phyloP scores from a whole-genome alignment of 2,888 invertebrate genomes.

The Amphiduros pacificus region DNA sequence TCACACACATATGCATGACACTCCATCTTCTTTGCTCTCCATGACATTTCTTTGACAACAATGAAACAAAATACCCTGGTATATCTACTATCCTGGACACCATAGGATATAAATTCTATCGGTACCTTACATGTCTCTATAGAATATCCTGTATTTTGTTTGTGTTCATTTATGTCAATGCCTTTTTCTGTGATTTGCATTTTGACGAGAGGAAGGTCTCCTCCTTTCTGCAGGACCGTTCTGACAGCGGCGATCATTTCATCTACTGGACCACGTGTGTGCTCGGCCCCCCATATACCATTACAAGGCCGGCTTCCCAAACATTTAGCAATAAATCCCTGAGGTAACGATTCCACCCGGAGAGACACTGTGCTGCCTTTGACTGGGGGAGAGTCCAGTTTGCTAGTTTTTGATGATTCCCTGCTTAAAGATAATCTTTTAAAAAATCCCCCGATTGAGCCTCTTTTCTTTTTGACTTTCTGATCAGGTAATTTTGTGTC shows the following conservation, averaged over 20 bases:
- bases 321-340: slow-evolving; percentile 57
- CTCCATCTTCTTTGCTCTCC: slow-evolving; percentile 43
- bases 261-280: slow-evolving; percentile 53
- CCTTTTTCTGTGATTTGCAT: slow-evolving; percentile 49
- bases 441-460: too few relatives aligned
- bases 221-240: slow-evolving; percentile 36
- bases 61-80: slow-evolving; percentile 56
- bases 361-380: too few relatives aligned
- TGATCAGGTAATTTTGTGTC: too few relatives aligned
- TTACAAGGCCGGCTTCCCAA: slow-evolving; percentile 47
- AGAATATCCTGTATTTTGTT: slow-evolving; percentile 39
- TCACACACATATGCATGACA: slow-evolving; percentile 56
- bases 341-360: slow-evolving; percentile 50
- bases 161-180: slow-evolving; percentile 41
- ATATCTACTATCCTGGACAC: slow-evolving; percentile 56
- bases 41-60: slow-evolving; percentile 52
- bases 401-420: neutral
- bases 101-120: slow-evolving; percentile 58
- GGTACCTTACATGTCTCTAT: slow-evolving; percentile 43
- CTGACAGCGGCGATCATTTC: slow-evolving; percentile 47
- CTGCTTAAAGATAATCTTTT: neutral
- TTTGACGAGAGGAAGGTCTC: slow-evolving; percentile 53
- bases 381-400: neutral
- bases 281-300: slow-evolving; percentile 52
- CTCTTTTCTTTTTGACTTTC: too few relatives aligned